Evolutionary conservation across 1,140 invertebrate species (phyloP), one percentile per base, ranked within the genome.

Genomic region (Saccostrea glomerata): DNA sequence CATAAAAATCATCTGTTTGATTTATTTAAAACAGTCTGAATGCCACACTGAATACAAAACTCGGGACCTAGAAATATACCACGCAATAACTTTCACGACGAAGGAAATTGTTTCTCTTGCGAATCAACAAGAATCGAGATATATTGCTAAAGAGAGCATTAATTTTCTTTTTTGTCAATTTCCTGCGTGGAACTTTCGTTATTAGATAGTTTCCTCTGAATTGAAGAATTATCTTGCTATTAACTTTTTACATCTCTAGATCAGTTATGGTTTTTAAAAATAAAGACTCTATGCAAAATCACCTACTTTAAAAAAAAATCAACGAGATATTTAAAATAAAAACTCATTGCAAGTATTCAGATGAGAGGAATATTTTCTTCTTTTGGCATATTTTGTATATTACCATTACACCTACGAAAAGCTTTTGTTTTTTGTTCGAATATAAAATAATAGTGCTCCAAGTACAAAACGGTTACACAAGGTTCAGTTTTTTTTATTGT

Each of bases 121-220:
- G 58, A 63, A 63, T 63, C 58, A 63, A 63, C 58, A n/a, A 63
- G 58, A 63, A 63, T 63, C 58, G 58, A 63, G 58, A 63, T 63
- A 63, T 63, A 63, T 63, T 63, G 17, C 58, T 63, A 63, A 63
- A 17, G 58, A 63, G 58, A 63, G 58, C 58, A 63, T 63, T 63
- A 63, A 63, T 63, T n/a, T 63, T n/a, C 47, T 47, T 63, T n/a
- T 63, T 63, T 20, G 58, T 63, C 58, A 63, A 63, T 63, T 63
- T 63, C 58, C 58, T n/a, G 58, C n/a, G 58, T 63, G n/a, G 17
- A 20, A 63, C 58, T 63, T 63, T 63, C 17, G 58, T 20, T 63
- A 63, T 63, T 63, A 63, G 58, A 63, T 63, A 20, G 17, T 63
- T n/a, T n/a, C n/a, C n/a, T 63, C 58, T n/a, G 17, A 6, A 17